phyloP scores from a whole-genome alignment of 1,140 invertebrate genomes.

The Zaprionus davidi region DNA sequence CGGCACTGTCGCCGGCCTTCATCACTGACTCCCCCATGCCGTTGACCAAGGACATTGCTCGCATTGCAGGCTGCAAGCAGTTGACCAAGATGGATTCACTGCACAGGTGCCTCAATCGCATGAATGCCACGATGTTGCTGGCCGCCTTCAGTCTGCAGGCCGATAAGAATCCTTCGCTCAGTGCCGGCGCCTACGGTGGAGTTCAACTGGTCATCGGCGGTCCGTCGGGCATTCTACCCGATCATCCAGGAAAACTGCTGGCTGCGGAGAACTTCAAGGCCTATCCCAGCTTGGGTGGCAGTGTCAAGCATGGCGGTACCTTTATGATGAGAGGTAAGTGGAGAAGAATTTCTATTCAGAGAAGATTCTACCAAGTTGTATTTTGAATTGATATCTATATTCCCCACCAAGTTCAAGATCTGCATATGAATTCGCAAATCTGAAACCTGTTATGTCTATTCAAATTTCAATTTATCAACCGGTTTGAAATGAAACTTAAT shows the following conservation, averaged over 20 bases:
- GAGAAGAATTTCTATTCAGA: too few species aligned
- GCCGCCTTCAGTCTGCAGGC: constrained; percentile 69
- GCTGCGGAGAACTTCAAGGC: constrained; percentile 71
- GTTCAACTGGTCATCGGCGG: constrained; percentile 81
- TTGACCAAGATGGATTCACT: constrained; percentile 60
- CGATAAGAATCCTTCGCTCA: constrained; percentile 48
- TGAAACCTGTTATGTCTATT: not conserved
- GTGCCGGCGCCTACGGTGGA: constrained; percentile 66
- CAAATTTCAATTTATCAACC: not conserved
- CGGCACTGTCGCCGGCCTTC: constrained; percentile 89
- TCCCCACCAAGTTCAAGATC: not conserved
- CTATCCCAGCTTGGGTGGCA: constrained; percentile 78
- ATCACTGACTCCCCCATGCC: constrained; percentile 86
- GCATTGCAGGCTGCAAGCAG: constrained; percentile 74
- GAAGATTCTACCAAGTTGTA: too few species aligned
- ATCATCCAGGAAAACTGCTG: constrained; percentile 73
- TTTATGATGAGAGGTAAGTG: constrained; percentile 75
- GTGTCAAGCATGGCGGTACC: constrained; percentile 77
- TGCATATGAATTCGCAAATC: not conserved
- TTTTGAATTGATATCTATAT: not conserved
- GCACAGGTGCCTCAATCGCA: constrained; percentile 65
- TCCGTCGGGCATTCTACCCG: constrained; percentile 76
- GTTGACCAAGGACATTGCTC: constrained; percentile 68
- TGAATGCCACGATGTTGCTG: constrained; percentile 71
- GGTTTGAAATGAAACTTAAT: not conserved